Evolutionary conservation across 2,888 invertebrate genomes (phyloP).

Genomic region (Drosophila pseudotakahashii): DNA sequence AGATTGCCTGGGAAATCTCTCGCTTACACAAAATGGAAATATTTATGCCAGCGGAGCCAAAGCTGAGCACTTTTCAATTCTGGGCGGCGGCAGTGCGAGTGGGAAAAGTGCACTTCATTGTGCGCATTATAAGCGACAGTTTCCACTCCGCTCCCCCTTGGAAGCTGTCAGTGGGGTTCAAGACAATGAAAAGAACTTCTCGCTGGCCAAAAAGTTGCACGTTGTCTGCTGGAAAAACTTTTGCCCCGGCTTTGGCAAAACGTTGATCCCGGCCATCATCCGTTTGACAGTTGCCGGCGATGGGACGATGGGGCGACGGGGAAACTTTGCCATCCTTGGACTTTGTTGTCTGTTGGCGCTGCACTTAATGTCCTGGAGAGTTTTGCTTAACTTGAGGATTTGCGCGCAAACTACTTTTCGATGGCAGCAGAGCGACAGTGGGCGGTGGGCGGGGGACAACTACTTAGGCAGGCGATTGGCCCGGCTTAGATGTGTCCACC

Average conservation of each 20-base stretch:
- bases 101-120: constrained; percentile 83
- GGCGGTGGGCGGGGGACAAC: constrained; percentile 55
- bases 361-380: constrained; percentile 69
- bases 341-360: constrained; percentile 66
- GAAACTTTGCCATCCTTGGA: constrained; percentile 40
- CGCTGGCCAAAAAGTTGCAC: constrained; percentile 74
- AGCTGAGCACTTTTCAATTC: constrained; percentile 72
- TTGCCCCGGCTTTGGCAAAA: constrained; percentile 71
- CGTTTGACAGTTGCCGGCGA: constrained; percentile 63
- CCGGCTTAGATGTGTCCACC: constrained; percentile 73
- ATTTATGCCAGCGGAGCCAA: constrained; percentile 30
- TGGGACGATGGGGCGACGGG: constrained; percentile 35
- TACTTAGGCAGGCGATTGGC: constrained; percentile 82
- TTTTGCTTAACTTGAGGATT: constrained; percentile 77
- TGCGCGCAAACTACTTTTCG: constrained; percentile 80
- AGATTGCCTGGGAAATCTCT: constrained; percentile 33
- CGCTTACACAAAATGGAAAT: constrained; percentile 37
- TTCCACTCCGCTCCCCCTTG: constrained; percentile 29
- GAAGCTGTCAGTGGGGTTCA: constrained; percentile 68
- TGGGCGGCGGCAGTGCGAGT: constrained; percentile 53
- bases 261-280: constrained; percentile 81
- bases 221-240: constrained; percentile 58
- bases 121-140: constrained; percentile 80
- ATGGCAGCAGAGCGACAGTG: constrained; percentile 52
- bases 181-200: constrained; percentile 75